Base-by-base conservation (phyloP, 2,113 vertebrate species). In the Psilopsiagon aymara region DNA sequence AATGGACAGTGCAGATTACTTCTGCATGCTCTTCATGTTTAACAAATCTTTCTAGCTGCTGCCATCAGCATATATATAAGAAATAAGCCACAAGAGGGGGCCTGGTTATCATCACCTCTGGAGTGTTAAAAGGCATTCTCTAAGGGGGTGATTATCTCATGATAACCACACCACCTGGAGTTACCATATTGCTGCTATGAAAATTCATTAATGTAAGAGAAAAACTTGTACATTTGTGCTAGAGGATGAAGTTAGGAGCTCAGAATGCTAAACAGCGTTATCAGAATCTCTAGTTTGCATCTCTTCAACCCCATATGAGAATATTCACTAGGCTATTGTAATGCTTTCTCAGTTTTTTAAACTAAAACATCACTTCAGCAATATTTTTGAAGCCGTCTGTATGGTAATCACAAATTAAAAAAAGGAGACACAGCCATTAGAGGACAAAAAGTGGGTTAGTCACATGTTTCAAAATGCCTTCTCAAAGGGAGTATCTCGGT, bases 111-210 rank as follows among this genome's bases (percentile, higher is more conserved):
- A 63, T 90, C 95, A 96, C 94, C 86, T 97, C 94, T 77, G 63
- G 82, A 74, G 69, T 82, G 57, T 75, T 94, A 94, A 81, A 66
- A 95, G 75, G 53, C 51, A 13, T 94, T 74, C 92, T 96, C 46
- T 21, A 76, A 67, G 66, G 96, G 79, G 85, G 69, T 43, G 91
- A 96, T 97, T 97, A 97, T 97, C 92, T 97, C 62, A 29, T 13
- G 97, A 97, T 92, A 97, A 94, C 90, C 31, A 2, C 24, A 94
- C 95, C 97, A 98, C 97, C 96, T 98, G 97, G 94, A 92, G 73
- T 83, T 95, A 95, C 94, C 96, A 95, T 97, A 97, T 55, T 96
- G 94, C 79, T 93, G 74, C 80, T 95, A 84, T 91, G 96, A 97
- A 98, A 97, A 96, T 91, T 94, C 88, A 93, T 95, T 97, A 96